Evolutionary conservation across 2,113 vertebrate genomes (phyloP).

Genomic region (Indri indri): DNA sequence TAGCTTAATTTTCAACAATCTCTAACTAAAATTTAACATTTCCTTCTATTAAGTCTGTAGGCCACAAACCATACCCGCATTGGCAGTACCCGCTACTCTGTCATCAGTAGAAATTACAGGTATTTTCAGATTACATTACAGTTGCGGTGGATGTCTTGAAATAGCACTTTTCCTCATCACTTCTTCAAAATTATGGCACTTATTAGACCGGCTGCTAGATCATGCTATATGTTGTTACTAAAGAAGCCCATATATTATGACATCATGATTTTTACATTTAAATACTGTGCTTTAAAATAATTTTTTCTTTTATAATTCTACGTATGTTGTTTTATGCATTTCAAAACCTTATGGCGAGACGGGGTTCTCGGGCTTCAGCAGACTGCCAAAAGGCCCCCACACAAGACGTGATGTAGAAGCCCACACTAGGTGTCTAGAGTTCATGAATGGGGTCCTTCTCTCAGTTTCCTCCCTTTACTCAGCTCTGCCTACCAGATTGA

Average conservation of each 20-base stretch:
- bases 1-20: neutral
- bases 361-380: neutral
- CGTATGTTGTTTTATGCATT: neutral
- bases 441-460: neutral
- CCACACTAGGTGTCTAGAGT: fast-evolving
- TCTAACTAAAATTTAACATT: neutral
- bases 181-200: neutral
- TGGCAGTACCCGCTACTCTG: neutral
- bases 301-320: neutral
- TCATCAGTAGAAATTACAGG: neutral
- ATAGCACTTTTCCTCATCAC: neutral
- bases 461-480: neutral
- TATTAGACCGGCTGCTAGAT: neutral
- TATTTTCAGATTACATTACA: neutral
- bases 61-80: neutral
- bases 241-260: neutral
- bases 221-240: neutral
- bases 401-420: neutral
- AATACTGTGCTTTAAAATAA: neutral
- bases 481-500: neutral
- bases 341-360: neutral
- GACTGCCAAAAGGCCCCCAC: neutral
- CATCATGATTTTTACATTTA: neutral
- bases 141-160: neutral
- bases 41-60: neutral